Evolutionary conservation across 2,113 vertebrate genomes (phyloP).

Genomic region (Lycocorax pyrrhopterus): DNA sequence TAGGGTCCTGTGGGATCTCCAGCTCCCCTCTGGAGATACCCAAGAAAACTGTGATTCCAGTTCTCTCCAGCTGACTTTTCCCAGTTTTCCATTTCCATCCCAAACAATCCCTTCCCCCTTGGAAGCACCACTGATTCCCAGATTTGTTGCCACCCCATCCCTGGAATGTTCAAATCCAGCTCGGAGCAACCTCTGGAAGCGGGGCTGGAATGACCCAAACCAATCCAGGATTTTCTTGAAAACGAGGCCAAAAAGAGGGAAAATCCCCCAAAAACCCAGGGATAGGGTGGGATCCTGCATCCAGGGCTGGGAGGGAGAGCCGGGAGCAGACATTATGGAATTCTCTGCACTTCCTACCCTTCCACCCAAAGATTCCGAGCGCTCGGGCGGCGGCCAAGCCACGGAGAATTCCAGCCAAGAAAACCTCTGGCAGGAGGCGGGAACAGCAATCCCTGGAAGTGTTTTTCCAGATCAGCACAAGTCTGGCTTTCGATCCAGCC

Average conservation of each 20-base stretch:
- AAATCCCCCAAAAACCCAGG: neutral
- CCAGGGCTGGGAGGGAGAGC: neutral
- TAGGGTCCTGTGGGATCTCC: rapidly evolving
- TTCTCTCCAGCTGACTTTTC: neutral
- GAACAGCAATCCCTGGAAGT: constrained; percentile 15
- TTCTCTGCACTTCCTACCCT: neutral
- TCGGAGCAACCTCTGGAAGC: neutral
- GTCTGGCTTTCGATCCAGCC: neutral
- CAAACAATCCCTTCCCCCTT: neutral
- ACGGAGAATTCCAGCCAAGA: constrained; percentile 18
- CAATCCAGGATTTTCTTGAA: neutral
- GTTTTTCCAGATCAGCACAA: constrained; percentile 65
- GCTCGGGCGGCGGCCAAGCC: neutral
- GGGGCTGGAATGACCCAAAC: neutral
- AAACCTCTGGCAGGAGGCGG: neutral
- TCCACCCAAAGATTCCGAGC: neutral
- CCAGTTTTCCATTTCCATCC: neutral
- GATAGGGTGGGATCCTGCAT: neutral
- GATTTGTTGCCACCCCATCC: neutral
- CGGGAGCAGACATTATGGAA: neutral
- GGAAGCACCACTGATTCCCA: rapidly evolving
- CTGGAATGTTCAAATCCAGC: neutral
- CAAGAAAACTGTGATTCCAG: neutral
- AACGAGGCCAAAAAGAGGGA: rapidly evolving
- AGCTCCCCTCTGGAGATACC: neutral